These are phyloP conservation scores for Paralichthys olivaceus DNA, from an alignment of 2,113 vertebrate genomes.

Conservation along the genomic window DNA sequence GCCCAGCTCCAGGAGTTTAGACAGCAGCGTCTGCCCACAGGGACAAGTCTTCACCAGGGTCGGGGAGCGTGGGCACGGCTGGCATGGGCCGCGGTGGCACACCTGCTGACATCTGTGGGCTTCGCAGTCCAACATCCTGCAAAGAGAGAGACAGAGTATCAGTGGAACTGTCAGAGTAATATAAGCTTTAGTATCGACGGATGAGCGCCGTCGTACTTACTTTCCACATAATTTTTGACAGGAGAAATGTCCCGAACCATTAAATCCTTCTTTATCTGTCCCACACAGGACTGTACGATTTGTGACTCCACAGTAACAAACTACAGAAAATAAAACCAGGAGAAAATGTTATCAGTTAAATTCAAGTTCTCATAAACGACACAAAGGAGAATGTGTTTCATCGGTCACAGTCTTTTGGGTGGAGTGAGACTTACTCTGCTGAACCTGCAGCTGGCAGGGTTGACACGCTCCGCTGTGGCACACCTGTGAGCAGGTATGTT, in stretches of 20 bases:
- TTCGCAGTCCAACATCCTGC: constrained; percentile 89
- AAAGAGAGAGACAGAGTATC: neutral
- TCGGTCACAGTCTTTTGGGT: neutral
- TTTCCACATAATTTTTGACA: constrained; percentile 92
- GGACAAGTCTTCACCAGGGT: constrained; percentile 89
- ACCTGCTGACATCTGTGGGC: constrained; percentile 89
- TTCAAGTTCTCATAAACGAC: neutral
- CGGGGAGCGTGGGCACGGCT: constrained; percentile 89
- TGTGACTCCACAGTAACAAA: constrained; percentile 91
- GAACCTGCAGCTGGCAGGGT: constrained; percentile 88
- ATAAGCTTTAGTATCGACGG: neutral
- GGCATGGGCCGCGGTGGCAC: constrained; percentile 91
- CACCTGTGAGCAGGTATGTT: constrained; percentile 90
- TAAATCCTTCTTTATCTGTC: constrained; percentile 85
- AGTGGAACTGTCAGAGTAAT: neutral
- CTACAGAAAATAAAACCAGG: constrained; percentile 44
- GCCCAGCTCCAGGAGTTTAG: constrained; percentile 92
- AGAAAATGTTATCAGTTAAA: neutral
- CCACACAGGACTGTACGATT: constrained; percentile 89
- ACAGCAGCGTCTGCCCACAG: constrained; percentile 91
- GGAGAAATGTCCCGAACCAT: constrained; percentile 90
- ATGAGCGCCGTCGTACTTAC: constrained; percentile 80
- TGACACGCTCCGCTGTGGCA: constrained; percentile 91
- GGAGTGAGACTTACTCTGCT: constrained; percentile 85
- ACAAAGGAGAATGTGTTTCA: neutral